Evolutionary conservation across 2,113 vertebrate genomes (phyloP).

Genomic region (Columba livia): DNA sequence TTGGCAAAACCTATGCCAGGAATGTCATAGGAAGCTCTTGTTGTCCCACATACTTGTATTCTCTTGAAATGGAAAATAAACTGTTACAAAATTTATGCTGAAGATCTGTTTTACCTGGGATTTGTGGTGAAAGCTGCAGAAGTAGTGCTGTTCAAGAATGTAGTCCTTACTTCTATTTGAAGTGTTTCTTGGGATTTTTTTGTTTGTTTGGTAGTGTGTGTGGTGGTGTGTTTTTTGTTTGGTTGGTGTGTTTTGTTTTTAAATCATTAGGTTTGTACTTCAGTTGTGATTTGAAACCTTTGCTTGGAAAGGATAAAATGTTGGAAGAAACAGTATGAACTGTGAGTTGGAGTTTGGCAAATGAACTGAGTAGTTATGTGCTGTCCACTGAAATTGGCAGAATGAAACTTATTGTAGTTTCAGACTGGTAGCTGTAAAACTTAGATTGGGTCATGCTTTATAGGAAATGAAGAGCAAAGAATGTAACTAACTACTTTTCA

Average conservation of each 20-base stretch:
- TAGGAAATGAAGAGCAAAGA: not conserved
- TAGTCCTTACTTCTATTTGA: not conserved
- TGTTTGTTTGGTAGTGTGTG: too few species aligned
- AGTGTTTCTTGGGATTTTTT: too few species aligned
- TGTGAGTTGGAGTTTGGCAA: not conserved
- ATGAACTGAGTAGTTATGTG: accelerated
- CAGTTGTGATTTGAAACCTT: not conserved
- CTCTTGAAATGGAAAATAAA: not conserved
- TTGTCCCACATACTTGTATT: not conserved
- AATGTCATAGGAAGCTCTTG: not conserved
- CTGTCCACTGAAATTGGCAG: not conserved
- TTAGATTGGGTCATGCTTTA: not conserved
- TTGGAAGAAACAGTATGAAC: not conserved
- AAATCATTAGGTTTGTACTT: not conserved
- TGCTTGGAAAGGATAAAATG: not conserved
- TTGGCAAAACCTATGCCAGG: accelerated
- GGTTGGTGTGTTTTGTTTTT: not conserved
- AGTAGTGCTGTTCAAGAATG: accelerated
- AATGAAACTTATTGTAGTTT: not conserved
- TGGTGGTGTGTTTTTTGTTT: too few species aligned
- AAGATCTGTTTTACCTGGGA: not conserved
- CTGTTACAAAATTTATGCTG: not conserved
- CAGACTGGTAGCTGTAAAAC: not conserved
- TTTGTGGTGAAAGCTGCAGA: not conserved
- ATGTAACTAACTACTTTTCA: not conserved